These are phyloP conservation scores for Sphaeramia orbicularis DNA, from an alignment of 2,797 vertebrate species.

Conservation along the genomic window DNA sequence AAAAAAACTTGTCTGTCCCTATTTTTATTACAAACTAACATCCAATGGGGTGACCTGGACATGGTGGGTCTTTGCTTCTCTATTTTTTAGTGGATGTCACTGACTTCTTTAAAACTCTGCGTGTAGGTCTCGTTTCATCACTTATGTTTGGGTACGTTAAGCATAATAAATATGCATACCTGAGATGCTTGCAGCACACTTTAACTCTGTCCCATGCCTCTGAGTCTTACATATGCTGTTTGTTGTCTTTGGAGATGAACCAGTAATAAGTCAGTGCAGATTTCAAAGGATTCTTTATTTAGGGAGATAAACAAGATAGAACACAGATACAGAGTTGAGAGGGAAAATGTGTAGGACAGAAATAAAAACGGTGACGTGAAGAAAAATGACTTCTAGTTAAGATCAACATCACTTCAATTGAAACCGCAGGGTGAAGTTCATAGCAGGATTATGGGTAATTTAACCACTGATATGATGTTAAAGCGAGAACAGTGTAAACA, in stretches of 20 bases:
- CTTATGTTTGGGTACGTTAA: conserved; percentile 3
- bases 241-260: conserved; percentile 34
- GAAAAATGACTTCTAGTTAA: conserved; percentile 19
- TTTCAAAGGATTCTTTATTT: conserved; percentile 37
- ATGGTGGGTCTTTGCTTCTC: too few relatives aligned
- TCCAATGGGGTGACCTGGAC: too few relatives aligned
- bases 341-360: background rate
- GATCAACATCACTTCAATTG: conserved; percentile 6
- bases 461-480: conserved; percentile 29
- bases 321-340: background rate
- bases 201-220: conserved; percentile 6
- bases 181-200: conserved; percentile 8
- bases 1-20: too few relatives aligned
- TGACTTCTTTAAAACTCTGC: conserved; percentile 16
- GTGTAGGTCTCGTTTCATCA: conserved; percentile 19
- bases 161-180: conserved; percentile 1
- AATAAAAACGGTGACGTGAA: conserved; percentile 11
- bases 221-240: conserved; percentile 22
- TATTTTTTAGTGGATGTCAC: conserved; percentile 11
- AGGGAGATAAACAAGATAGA: conserved; percentile 22
- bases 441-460: conserved; percentile 33
- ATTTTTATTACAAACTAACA: too few relatives aligned
- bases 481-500: conserved; percentile 45
- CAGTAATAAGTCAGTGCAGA: conserved; percentile 12
- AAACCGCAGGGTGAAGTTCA: conserved; percentile 22